Evolutionary conservation across 2,113 vertebrate species (phyloP).

Genomic region (Thalassoma bifasciatum): DNA sequence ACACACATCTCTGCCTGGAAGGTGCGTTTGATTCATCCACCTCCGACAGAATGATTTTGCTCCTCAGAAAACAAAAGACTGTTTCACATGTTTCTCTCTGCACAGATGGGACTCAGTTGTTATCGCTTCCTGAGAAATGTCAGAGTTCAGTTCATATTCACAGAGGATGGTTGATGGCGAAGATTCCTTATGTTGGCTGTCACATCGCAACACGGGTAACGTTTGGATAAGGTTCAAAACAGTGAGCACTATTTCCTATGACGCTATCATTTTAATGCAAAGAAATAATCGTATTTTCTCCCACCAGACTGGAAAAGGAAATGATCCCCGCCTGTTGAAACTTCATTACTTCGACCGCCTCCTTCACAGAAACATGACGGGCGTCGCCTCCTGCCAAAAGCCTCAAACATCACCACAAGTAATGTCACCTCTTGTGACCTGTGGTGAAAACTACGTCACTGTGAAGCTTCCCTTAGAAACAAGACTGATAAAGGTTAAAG

Average conservation of each 20-base stretch:
- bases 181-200: slow-evolving; percentile 9
- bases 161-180: slow-evolving; percentile 22
- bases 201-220: background rate
- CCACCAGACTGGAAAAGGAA: slow-evolving; percentile 6
- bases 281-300: too few species aligned
- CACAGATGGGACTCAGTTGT: background rate
- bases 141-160: background rate
- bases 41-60: too few species aligned
- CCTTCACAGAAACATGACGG: background rate
- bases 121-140: slow-evolving; percentile 6
- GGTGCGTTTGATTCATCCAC: slow-evolving; percentile 2
- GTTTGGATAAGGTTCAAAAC: too few species aligned
- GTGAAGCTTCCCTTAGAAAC: slow-evolving; percentile 20
- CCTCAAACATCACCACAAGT: background rate
- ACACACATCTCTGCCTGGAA: slow-evolving; percentile 20
- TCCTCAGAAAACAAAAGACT: too few species aligned
- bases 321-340: background rate
- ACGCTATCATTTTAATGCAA: too few species aligned
- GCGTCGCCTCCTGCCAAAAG: background rate
- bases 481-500: slow-evolving; percentile 17
- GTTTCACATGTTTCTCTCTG: background rate
- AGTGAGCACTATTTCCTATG: too few species aligned
- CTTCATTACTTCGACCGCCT: slow-evolving; percentile 28
- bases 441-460: background rate
- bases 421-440: background rate